Evolutionary conservation across 35 echinoderm and acorn worm genomes (phyloP), one percentile per base, ranked within the genome.

Genomic region (Hemicentrotus pulcherrimus): DNA sequence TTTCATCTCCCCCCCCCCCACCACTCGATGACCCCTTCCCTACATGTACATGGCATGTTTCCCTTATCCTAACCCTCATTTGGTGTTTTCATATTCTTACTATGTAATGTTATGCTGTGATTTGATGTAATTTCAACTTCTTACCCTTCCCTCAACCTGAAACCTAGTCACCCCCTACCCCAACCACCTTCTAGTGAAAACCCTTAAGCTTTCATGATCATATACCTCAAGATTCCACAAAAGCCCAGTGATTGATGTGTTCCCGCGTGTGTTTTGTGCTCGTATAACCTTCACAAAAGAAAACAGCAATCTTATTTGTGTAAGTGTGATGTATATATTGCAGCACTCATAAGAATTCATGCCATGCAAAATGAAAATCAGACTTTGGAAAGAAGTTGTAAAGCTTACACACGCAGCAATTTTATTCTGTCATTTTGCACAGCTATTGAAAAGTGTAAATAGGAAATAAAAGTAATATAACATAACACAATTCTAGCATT

Each of bases 171-270:
- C 32, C 6, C 32, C 88, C 32, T 22, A 3, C 9, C 86, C 86
- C 28, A 10, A 2, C 86, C 11, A 13, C 28, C 24, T 30, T 90
- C 32, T 2, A 78, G 28, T n/a, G 22, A 78, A n/a, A 78, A 22
- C 65, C 65, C 19, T 78, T n/a, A 22, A 78, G 65, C 65, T 78
- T 78, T 78, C 65, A 78, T 78, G 65, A 78, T n/a, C 65, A n/a
- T 78, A 78, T 78, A 78, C 65, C 65, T 78, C 65, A 78, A n/a
- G 19, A 78, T 78, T 78, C 65, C 65, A 78, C 28, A n/a, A 78
- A 28, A n/a, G 24, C 65, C 65, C 19, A 28, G 22, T n/a, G 19
- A 30, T 78, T 78, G 65, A 78, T n/a, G 65, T 78, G 65, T 28
- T 78, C 24, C 22, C 5, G 65, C 65, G 22, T 78, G 65, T 78